Evolutionary conservation across 2,888 invertebrate species (phyloP).

Genomic region (Anticlea derivata): DNA sequence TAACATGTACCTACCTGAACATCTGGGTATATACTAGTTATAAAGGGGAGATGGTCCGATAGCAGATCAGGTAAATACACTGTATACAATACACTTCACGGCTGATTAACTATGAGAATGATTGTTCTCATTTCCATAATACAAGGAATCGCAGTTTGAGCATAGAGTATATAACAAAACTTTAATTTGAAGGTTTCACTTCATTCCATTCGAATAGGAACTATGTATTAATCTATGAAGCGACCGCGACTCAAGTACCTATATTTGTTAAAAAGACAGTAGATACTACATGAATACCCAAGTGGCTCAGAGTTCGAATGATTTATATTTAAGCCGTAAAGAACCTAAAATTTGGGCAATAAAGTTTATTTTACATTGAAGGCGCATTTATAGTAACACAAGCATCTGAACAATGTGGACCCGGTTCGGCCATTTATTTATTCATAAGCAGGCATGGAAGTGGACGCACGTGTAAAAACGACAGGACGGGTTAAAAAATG

Average conservation of each 20-base stretch:
- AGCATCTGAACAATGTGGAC: constrained; percentile 36
- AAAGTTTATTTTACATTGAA: neutral
- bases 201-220: too few relatives aligned
- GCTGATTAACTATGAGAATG: constrained; percentile 38
- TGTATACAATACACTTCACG: constrained; percentile 33
- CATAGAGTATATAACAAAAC: neutral
- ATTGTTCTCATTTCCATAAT: constrained; percentile 38
- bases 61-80: constrained; percentile 29
- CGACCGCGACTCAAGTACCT: too few relatives aligned
- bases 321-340: neutral
- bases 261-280: too few relatives aligned
- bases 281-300: too few relatives aligned
- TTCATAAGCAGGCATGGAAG: constrained; percentile 39
- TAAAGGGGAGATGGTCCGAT: constrained; percentile 26
- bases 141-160: constrained; percentile 34
- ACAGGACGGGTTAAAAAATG: constrained; percentile 37
- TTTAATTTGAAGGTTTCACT: neutral
- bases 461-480: constrained; percentile 39
- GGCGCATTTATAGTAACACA: neutral
- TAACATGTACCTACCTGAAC: constrained; percentile 15
- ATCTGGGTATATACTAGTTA: constrained; percentile 21
- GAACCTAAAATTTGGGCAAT: neutral
- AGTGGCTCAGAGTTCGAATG: neutral
- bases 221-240: too few relatives aligned
- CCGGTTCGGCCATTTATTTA: constrained; percentile 38